A percentile compares a stretch with the other conserved stretches of the same genome.
These are phyloP conservation scores for Ischnus inquisitorius DNA, from an alignment of 2,888 invertebrate species.

Conservation along the genomic window DNA sequence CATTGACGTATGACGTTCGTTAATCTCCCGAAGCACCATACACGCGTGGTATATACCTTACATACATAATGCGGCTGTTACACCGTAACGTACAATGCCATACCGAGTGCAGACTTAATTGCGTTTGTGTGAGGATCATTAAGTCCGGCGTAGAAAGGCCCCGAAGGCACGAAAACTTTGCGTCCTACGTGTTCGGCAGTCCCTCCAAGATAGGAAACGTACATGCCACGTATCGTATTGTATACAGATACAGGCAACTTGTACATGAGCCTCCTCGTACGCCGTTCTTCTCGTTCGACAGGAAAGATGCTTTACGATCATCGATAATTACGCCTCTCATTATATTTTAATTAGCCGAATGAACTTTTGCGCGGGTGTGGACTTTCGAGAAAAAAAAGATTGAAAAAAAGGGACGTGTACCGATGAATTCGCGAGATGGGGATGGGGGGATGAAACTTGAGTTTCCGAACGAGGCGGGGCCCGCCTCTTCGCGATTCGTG, in stretches of 20 bases:
- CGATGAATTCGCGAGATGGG: neutral
- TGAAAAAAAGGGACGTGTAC: neutral
- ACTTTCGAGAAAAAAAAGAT: constrained; percentile 17
- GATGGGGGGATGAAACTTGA: constrained; percentile 17
- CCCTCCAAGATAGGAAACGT: neutral
- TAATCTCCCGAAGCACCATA: constrained; percentile 66
- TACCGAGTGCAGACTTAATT: constrained; percentile 26
- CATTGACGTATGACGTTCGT: constrained; percentile 75
- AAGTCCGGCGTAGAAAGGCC: constrained; percentile 19
- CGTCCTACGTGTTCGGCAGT: constrained; percentile 45
- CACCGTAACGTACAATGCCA: constrained; percentile 15
- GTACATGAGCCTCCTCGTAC: constrained; percentile 23
- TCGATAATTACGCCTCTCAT: constrained; percentile 83
- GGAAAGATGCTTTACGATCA: constrained; percentile 77
- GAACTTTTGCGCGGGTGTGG: constrained; percentile 65
- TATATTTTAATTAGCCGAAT: constrained; percentile 83
- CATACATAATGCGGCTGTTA: neutral
- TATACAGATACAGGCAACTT: constrained; percentile 24
- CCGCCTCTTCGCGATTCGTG: constrained; percentile 74
- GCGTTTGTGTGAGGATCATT: constrained; percentile 17
- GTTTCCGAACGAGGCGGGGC: constrained; percentile 1
- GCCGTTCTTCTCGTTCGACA: constrained; percentile 61
- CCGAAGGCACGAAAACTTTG: constrained; percentile 17
- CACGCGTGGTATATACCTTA: neutral
- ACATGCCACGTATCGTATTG: neutral